Evolutionary conservation across 2,113 vertebrate species (phyloP).

Genomic region (Pogona vitticeps): DNA sequence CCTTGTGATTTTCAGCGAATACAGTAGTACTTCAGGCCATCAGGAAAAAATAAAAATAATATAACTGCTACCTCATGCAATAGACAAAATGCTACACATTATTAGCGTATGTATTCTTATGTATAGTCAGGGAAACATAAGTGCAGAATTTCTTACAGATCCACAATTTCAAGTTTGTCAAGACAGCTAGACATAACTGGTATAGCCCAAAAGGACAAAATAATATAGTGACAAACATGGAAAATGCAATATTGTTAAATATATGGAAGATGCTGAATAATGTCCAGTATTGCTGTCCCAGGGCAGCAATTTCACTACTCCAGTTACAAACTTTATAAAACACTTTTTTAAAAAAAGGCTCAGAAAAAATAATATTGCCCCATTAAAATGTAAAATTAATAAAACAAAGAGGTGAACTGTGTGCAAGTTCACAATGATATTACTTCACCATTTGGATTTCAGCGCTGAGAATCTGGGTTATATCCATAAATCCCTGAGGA

Average conservation of each 20-base stretch:
- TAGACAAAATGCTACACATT: slow-evolving; percentile 14
- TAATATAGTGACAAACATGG: neutral
- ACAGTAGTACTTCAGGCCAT: neutral
- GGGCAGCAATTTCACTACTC: neutral
- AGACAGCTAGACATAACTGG: neutral
- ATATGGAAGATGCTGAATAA: slow-evolving; percentile 3
- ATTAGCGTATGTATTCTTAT: neutral
- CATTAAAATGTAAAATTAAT: slow-evolving; percentile 26
- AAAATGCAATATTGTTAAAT: slow-evolving; percentile 14
- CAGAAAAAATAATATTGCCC: neutral
- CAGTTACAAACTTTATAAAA: slow-evolving; percentile 16
- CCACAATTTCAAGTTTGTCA: slow-evolving; percentile 15
- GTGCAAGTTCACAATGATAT: neutral
- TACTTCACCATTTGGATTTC: slow-evolving; percentile 45
- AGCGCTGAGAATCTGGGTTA: slow-evolving; percentile 27
- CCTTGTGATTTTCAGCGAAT: neutral
- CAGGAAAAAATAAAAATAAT: slow-evolving; percentile 18
- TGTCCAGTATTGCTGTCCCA: neutral
- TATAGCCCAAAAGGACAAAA: neutral
- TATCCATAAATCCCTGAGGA: slow-evolving; percentile 23
- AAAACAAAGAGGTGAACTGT: slow-evolving; percentile 17
- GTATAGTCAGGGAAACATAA: neutral
- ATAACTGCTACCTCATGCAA: neutral
- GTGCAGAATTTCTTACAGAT: slow-evolving; percentile 24
- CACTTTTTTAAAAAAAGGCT: neutral